A percentile compares a stretch with the other conserved stretches of the same genome.
These are phyloP conservation scores for Melanotaenia parkinsoni DNA, from an alignment of 2,797 vertebrate genomes.

Conservation along the genomic window DNA sequence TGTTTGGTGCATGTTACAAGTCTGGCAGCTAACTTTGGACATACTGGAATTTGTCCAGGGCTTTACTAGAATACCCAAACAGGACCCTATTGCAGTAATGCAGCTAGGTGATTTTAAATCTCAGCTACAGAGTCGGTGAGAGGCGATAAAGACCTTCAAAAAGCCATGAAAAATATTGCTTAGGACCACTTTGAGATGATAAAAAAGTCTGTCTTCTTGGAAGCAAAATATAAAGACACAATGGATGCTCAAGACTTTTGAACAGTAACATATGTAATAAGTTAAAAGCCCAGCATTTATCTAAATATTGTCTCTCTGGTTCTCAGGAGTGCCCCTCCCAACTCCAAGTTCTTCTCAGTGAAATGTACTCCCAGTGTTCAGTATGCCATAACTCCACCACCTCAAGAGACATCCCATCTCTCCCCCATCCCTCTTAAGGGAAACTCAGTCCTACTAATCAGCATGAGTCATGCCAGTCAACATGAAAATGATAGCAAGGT, in stretches of 20 bases:
- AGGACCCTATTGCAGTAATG: too few relatives aligned
- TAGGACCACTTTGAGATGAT: neutral
- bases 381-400: constrained; percentile 70
- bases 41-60: too few relatives aligned
- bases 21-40: too few relatives aligned
- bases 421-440: constrained; percentile 49
- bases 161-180: neutral
- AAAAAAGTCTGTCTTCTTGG: neutral
- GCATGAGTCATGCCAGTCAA: constrained; percentile 83
- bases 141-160: neutral
- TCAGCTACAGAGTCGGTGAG: too few relatives aligned
- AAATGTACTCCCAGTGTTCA: constrained; percentile 83
- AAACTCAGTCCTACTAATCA: constrained; percentile 80
- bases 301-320: neutral
- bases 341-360: constrained; percentile 84
- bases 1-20: too few relatives aligned
- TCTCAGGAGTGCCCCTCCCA: constrained; percentile 86
- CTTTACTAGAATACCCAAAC: too few relatives aligned
- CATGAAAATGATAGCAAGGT: constrained; percentile 90
- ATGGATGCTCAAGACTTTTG: too few relatives aligned
- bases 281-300: neutral
- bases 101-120: too few relatives aligned
- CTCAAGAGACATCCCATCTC: constrained; percentile 8
- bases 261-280: neutral
- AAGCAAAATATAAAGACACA: neutral